Conservation (phyloP, 2,797 vertebrate species). For the Tokudaia muenninki region DNA sequence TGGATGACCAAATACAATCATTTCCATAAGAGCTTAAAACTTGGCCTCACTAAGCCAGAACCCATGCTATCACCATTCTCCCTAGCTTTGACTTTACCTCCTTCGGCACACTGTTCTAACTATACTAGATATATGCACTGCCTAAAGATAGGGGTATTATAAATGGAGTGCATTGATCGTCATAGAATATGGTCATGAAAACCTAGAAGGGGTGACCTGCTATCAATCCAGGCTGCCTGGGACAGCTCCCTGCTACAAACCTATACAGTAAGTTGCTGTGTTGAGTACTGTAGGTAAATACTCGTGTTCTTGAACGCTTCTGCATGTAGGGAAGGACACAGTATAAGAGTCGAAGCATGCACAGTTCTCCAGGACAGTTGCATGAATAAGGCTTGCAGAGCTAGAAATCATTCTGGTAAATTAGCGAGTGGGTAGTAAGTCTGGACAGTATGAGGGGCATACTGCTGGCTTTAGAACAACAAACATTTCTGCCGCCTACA, state of each 20-base stretch:
- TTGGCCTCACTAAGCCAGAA: not conserved
- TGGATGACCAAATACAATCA: not conserved
- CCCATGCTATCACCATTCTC: not conserved
- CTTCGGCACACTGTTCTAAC: not conserved
- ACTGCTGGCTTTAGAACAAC: too few species aligned
- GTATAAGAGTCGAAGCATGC: not conserved
- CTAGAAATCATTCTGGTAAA: not conserved
- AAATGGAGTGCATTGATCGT: not conserved
- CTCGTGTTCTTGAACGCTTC: not conserved
- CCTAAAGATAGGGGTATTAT: not conserved
- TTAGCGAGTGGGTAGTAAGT: not conserved
- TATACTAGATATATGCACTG: not conserved
- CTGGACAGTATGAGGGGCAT: too few species aligned
- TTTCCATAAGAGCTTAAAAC: not conserved
- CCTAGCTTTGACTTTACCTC: not conserved
- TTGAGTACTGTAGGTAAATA: not conserved
- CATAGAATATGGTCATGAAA: not conserved
- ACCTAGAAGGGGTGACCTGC: not conserved
- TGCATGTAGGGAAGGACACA: not conserved
- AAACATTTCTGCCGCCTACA: not conserved
- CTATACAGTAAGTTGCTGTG: not conserved
- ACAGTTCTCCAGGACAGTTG: not conserved
- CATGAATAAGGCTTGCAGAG: not conserved
- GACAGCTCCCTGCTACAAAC: not conserved
- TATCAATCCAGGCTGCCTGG: not conserved